Evolutionary conservation across 30 jellyfish, hydroid and myxozoan species (phyloP).

Genomic region (Hydra vulgaris): DNA sequence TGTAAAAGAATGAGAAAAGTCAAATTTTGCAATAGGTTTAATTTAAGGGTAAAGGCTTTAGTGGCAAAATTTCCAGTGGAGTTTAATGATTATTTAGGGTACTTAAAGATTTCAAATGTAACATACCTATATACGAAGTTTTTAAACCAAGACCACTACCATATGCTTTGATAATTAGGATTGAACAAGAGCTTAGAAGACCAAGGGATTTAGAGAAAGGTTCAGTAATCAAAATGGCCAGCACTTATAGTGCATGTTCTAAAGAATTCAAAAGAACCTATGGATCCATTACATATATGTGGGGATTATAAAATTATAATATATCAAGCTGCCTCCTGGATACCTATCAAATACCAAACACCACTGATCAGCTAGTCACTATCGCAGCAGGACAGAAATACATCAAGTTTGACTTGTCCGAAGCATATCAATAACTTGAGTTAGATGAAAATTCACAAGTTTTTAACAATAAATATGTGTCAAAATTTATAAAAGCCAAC

Average conservation of each 20-base stretch:
- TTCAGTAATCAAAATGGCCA: no score
- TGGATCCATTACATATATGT: not conserved
- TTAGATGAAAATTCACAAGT: no score
- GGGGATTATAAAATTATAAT: no score
- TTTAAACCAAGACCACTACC: conserved; percentile 35
- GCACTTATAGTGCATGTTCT: conserved; percentile 21
- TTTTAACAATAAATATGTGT: conserved; percentile 17
- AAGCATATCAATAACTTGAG: no score
- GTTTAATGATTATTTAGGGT: conserved; percentile 4
- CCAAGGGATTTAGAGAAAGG: conserved; percentile 15
- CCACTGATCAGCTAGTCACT: no score
- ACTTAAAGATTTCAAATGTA: conserved; percentile 2
- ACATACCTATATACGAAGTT: conserved; percentile 3
- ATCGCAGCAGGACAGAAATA: no score
- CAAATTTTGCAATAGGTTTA: not conserved
- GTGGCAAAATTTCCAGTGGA: conserved; percentile 24
- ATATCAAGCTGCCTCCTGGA: no score
- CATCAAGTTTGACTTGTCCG: no score
- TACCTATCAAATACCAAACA: no score
- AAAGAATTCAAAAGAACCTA: conserved; percentile 10
- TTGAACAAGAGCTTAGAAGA: conserved; percentile 19
- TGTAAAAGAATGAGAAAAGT: not conserved
- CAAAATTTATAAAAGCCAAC: conserved; percentile 31
- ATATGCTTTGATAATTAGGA: conserved; percentile 12
- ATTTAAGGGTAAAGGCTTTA: not conserved